These are phyloP conservation scores for Coreius guichenoti DNA, from an alignment of 2,797 vertebrate genomes.

Conservation along the genomic window DNA sequence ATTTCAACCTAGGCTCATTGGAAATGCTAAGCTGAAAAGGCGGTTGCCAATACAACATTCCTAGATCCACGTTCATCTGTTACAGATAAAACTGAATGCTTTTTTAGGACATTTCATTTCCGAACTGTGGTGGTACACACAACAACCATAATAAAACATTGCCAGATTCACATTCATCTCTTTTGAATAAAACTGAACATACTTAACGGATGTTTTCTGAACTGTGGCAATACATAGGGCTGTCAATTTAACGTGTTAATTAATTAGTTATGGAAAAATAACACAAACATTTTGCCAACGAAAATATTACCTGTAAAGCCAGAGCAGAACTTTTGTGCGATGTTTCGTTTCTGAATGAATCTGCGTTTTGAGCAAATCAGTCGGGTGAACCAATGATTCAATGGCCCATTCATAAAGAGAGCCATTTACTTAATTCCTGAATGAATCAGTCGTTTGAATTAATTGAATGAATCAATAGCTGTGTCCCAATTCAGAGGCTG, in stretches of 20 bases:
- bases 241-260: background rate
- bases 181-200: background rate
- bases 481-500: no score
- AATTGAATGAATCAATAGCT: no score
- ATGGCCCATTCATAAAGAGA: background rate
- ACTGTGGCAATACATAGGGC: background rate
- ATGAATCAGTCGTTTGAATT: background rate
- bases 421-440: background rate
- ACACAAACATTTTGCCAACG: no score
- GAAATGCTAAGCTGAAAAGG: background rate
- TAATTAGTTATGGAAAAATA: background rate
- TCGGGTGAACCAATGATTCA: background rate
- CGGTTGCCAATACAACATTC: background rate
- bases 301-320: no score
- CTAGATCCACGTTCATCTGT: background rate
- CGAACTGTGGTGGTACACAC: background rate
- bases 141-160: background rate
- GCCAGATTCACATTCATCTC: background rate
- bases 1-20: background rate
- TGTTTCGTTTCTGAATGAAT: background rate
- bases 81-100: background rate
- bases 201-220: background rate
- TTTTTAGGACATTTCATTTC: background rate
- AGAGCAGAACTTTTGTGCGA: background rate
- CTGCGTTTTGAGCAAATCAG: background rate